phyloP scores from a whole-genome alignment of 1,140 invertebrate species.

The Drosophila insularis region DNA sequence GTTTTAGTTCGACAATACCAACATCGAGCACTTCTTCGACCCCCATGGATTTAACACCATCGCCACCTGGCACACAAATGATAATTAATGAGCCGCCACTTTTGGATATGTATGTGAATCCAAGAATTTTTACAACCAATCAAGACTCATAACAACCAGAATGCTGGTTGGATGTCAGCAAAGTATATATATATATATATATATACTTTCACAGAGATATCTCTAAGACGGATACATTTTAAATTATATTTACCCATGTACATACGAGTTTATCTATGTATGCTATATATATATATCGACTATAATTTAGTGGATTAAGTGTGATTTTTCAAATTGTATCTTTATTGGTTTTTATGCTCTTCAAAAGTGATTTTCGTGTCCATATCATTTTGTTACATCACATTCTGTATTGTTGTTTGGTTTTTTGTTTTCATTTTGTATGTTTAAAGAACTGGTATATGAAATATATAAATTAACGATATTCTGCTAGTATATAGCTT shows the following conservation, averaged over 20 bases:
- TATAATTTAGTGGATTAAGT: slow-evolving; percentile 26
- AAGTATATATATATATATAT: slow-evolving; percentile 50
- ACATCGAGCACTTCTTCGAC: slow-evolving; percentile 60
- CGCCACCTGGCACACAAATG: slow-evolving; percentile 25
- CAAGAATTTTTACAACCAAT: slow-evolving; percentile 38
- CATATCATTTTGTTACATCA: neutral
- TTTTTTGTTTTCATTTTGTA: neutral
- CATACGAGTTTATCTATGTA: slow-evolving; percentile 12
- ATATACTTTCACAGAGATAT: slow-evolving; percentile 47
- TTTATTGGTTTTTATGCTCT: slow-evolving; percentile 41
- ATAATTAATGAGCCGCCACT: slow-evolving; percentile 22
- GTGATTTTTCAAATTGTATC: slow-evolving; percentile 32
- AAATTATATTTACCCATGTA: neutral
- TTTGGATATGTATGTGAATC: slow-evolving; percentile 56
- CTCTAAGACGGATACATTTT: slow-evolving; percentile 29
- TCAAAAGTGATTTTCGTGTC: slow-evolving; percentile 36
- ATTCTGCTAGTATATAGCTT: neutral
- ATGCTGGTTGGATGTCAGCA: slow-evolving; percentile 7
- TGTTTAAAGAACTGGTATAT: slow-evolving; percentile 19
- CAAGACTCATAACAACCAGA: slow-evolving; percentile 36
- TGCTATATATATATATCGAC: slow-evolving; percentile 19
- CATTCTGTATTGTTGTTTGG: neutral
- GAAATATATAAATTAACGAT: neutral
- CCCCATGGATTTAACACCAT: slow-evolving; percentile 59
- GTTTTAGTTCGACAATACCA: slow-evolving; percentile 49